Percentiles rank a stretch among this genome's conserved stretches.
These are phyloP conservation scores for Pterocles orientalis DNA, from an alignment of 2,113 vertebrate genomes.

Conservation along the genomic window DNA sequence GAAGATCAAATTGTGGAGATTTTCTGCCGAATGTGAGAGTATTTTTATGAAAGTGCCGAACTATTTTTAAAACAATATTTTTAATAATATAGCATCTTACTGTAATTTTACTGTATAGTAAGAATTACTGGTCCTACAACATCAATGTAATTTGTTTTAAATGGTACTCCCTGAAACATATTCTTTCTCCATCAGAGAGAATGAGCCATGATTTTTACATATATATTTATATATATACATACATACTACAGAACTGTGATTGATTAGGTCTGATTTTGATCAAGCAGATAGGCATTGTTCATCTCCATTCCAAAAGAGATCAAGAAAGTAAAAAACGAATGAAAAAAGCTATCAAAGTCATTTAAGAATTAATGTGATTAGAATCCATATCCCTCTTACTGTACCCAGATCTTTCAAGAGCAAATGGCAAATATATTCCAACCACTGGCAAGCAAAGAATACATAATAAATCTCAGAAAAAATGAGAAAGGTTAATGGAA, in stretches of 20 bases:
- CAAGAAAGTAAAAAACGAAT: background rate
- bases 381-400: background rate
- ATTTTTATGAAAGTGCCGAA: background rate
- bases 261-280: background rate
- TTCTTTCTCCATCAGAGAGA: background rate
- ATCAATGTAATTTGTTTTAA: background rate
- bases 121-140: background rate
- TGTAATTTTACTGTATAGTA: background rate
- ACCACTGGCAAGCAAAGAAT: conserved; percentile 15
- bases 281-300: background rate
- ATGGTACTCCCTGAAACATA: background rate
- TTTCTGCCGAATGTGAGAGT: background rate
- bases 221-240: background rate
- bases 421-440: conserved; percentile 25
- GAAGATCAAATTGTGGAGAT: background rate
- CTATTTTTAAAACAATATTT: background rate
- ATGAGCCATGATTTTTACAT: background rate
- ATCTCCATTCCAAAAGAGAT: background rate
- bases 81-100: background rate
- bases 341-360: conserved; percentile 2
- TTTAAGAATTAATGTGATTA: conserved; percentile 15
- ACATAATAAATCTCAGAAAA: conserved; percentile 30
- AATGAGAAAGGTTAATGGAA: conserved; percentile 16
- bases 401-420: background rate
- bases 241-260: background rate